A percentile compares a stretch with the other conserved stretches of the same genome.
These are phyloP conservation scores for Bembecia ichneumoniformis DNA, from an alignment of 2,888 invertebrate species.

Conservation along the genomic window DNA sequence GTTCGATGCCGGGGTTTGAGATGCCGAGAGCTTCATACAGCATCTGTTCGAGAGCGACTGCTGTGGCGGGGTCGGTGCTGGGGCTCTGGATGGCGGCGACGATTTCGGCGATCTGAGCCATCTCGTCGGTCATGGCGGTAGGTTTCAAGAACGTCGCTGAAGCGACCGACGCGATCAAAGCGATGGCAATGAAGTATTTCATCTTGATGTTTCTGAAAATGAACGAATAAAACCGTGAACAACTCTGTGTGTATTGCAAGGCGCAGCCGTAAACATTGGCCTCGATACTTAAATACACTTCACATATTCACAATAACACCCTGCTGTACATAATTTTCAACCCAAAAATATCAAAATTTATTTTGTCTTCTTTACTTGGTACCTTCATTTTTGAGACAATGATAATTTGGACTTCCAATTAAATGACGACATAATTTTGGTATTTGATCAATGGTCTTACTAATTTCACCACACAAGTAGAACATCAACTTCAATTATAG, in stretches of 20 bases:
- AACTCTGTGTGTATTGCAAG: too few relatives aligned
- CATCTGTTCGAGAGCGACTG: conserved; percentile 17
- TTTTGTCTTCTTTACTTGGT: too few relatives aligned
- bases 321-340: not conserved
- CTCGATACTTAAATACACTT: not conserved
- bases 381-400: too few relatives aligned
- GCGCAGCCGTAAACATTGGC: too few relatives aligned
- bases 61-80: conserved; percentile 39
- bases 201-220: conserved; percentile 28
- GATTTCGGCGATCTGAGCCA: conserved; percentile 28
- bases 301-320: not conserved
- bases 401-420: too few relatives aligned
- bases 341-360: too few relatives aligned
- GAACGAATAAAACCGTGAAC: not conserved
- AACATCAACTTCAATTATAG: not conserved
- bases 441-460: not conserved
- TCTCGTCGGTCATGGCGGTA: conserved; percentile 11
- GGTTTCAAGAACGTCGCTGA: conserved; percentile 26
- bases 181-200: conserved; percentile 45
- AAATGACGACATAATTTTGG: too few relatives aligned
- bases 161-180: conserved; percentile 40
- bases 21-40: conserved; percentile 21
- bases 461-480: too few relatives aligned
- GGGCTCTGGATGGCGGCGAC: conserved; percentile 41
- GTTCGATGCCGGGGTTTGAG: conserved; percentile 3